Evolutionary conservation across 1,140 invertebrate genomes (phyloP), one percentile per base, ranked within the genome.

Genomic region (Megalonaias nervosa): DNA sequence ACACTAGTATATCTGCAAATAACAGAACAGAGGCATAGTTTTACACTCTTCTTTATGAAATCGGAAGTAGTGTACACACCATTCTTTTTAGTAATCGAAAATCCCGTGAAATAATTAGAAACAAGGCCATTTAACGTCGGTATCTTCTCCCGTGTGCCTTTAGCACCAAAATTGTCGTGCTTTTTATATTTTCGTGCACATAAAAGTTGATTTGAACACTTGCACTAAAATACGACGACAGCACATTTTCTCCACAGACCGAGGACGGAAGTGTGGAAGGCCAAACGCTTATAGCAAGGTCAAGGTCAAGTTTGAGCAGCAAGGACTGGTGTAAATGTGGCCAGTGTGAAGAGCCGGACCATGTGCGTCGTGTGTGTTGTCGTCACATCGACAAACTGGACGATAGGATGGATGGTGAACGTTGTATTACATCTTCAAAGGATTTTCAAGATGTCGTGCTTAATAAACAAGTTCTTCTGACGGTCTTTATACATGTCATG

Each of bases 141-240:
- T 48, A 9, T 11, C 38, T 48, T 48, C 38, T 48, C 38, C 6
- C 38, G 38, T 48, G 38, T 48, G 38, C 11, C 38, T 48, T 48
- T 48, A 9, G 38, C 38, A 48, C 38, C 38, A 48, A 48, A n/a
- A 48, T 48, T 9, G 6, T 48, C 38, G 38, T 48, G 38, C 38
- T 48, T 48, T 48, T 48, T 48, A 48, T 48, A 48, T 6, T 48
- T 48, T 48, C 38, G 38, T 48, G 38, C 38, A 48, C 38, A 48
- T 48, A 48, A 48, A 31, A 48, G 38, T 48, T 48, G 38, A 48
- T 48, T 62, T 66, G 64, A 48, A 68, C 76, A 73, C 71, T 58
- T 84, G 79, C 75, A 84, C 83, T 84, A 84, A 81, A 84, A 82
- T 84, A 84, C 83, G 80, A 84, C 66, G 74, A 74, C 66, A 79